These are phyloP conservation scores for Turritopsis dohrnii DNA, from an alignment of 30 jellyfish, hydroid and myxozoan species.

Conservation along the genomic window DNA sequence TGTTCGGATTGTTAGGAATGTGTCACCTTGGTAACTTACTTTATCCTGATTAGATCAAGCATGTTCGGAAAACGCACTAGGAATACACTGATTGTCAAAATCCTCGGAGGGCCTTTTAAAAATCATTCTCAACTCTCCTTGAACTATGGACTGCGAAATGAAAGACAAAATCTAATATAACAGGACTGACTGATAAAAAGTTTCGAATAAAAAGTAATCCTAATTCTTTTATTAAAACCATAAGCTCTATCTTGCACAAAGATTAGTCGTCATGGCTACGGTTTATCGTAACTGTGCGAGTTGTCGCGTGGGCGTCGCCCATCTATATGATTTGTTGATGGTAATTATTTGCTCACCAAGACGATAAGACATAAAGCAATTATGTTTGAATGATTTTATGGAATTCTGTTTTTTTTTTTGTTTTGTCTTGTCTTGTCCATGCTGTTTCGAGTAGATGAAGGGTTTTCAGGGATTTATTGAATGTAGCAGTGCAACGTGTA, in stretches of 20 bases:
- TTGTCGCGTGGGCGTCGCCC: constrained; percentile 18
- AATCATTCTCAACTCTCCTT: too few relatives aligned
- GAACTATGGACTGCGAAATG: too few relatives aligned
- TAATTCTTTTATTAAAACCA: neutral
- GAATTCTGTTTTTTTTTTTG: neutral
- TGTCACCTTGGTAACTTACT: too few relatives aligned
- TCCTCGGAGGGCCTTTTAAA: too few relatives aligned
- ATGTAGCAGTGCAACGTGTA: neutral
- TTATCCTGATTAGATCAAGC: too few relatives aligned
- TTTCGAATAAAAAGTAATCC: neutral
- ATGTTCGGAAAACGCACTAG: too few relatives aligned
- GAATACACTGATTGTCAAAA: too few relatives aligned
- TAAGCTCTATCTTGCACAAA: neutral
- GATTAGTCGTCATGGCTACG: constrained; percentile 1
- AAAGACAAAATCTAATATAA: too few relatives aligned
- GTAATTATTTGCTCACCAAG: constrained; percentile 3
- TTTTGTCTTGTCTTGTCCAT: neutral
- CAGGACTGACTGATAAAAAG: too few relatives aligned
- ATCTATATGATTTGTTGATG: neutral
- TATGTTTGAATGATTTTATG: neutral
- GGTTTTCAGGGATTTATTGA: neutral
- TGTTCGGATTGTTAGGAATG: too few relatives aligned
- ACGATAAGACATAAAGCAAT: neutral
- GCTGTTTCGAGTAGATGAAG: neutral
- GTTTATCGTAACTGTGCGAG: neutral